phyloP scores from a whole-genome alignment of 1,140 invertebrate genomes.

The Heliconius nattereri region DNA sequence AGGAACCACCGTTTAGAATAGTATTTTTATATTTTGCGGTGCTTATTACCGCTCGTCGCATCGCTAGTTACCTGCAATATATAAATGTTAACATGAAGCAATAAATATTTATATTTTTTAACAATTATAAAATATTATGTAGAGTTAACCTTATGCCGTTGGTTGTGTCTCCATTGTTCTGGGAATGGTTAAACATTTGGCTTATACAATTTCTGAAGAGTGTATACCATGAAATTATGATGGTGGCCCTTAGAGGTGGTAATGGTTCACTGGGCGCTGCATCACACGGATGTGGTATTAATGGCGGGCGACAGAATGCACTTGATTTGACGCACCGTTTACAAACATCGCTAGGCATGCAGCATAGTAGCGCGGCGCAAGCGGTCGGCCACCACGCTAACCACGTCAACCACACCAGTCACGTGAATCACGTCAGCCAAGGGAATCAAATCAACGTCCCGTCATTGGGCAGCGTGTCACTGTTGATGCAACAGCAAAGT shows the following conservation, averaged over 20 bases:
- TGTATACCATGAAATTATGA: conserved; percentile 77
- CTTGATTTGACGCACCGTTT: conserved; percentile 55
- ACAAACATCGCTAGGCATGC: conserved; percentile 41
- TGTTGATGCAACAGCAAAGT: conserved; percentile 57
- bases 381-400: conserved; percentile 48
- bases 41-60: conserved; percentile 29
- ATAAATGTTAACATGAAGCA: conserved; percentile 39
- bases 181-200: conserved; percentile 77
- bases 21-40: conserved; percentile 34
- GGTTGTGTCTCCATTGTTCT: conserved; percentile 67
- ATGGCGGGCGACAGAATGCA: conserved; percentile 54
- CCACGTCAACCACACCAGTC: conserved; percentile 48
- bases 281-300: conserved; percentile 55
- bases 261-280: conserved; percentile 58
- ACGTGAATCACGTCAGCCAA: conserved; percentile 26
- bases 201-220: conserved; percentile 70
- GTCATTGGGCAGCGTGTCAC: conserved; percentile 48
- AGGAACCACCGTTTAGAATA: conserved; percentile 32
- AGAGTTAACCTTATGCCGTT: conserved; percentile 60
- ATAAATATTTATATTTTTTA: conserved; percentile 31
- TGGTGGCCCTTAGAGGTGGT: conserved; percentile 70
- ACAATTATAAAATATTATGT: conserved; percentile 49
- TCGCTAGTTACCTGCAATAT: conserved; percentile 27
- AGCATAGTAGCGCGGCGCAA: conserved; percentile 42
- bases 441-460: conserved; percentile 36